Percentiles rank a stretch among this genome's conserved stretches.
phyloP scores from a whole-genome alignment of 2,797 vertebrate species.

The Austrolebias charrua region DNA sequence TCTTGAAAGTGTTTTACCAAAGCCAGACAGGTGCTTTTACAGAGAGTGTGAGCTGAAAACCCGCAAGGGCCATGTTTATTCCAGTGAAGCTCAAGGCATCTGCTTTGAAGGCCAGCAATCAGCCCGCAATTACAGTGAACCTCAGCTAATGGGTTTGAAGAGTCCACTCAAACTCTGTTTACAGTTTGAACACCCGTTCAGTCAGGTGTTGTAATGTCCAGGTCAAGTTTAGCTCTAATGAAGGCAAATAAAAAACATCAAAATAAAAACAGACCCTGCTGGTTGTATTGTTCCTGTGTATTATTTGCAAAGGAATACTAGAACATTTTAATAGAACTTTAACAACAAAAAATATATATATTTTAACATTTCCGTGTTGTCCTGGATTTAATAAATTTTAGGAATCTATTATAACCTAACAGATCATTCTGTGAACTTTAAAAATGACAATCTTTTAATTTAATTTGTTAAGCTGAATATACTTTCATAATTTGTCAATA shows the following conservation, averaged over 20 bases:
- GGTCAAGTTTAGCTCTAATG: constrained; percentile 32
- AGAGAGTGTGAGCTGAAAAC: constrained; percentile 38
- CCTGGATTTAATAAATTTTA: too few relatives aligned
- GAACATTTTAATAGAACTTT: background rate
- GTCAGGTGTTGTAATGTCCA: constrained; percentile 14
- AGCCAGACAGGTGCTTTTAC: constrained; percentile 55
- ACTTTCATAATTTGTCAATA: too few relatives aligned
- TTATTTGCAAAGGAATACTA: constrained; percentile 4
- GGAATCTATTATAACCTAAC: too few relatives aligned
- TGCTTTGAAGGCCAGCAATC: constrained; percentile 62
- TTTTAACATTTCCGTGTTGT: too few relatives aligned
- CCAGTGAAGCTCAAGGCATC: constrained; percentile 44
- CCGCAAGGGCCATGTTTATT: constrained; percentile 45
- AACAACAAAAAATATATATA: too few relatives aligned
- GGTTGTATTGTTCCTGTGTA: constrained; percentile 1
- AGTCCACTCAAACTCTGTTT: constrained; percentile 54
- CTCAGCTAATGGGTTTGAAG: constrained; percentile 73
- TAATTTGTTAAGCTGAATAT: too few relatives aligned
- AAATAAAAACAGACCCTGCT: background rate
- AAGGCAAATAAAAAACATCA: constrained; percentile 27
- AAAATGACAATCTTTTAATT: too few relatives aligned
- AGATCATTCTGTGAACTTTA: too few relatives aligned
- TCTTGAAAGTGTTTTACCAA: constrained; percentile 60
- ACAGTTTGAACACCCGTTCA: constrained; percentile 23
- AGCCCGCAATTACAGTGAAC: constrained; percentile 59